Conservation (phyloP, 1,140 invertebrate genomes). For the Trissolcus basalis region DNA sequence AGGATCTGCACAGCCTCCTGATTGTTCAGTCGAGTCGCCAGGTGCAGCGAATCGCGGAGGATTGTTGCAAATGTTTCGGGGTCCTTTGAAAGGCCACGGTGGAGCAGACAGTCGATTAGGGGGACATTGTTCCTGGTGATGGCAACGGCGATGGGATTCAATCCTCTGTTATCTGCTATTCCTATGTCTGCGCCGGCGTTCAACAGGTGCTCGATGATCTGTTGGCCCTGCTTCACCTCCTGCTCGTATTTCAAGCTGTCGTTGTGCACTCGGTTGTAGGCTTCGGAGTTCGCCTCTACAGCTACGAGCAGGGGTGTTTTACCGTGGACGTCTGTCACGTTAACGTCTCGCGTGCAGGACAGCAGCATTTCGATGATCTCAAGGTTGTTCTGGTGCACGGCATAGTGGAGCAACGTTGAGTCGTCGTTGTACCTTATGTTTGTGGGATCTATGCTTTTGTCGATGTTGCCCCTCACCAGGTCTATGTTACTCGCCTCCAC, state of each 20-base stretch:
- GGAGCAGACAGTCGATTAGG: conserved; percentile 13
- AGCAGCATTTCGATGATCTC: conserved; percentile 29
- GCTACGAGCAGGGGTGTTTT: conserved; percentile 36
- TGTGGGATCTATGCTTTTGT: conserved; percentile 16
- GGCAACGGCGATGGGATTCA: conserved; percentile 7
- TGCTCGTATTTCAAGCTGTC: conserved; percentile 4
- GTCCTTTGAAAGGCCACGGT: conserved; percentile 14
- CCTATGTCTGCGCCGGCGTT: conserved; percentile 21
- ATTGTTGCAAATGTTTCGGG: conserved; percentile 10
- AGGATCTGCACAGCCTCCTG: conserved; percentile 27
- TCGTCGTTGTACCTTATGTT: conserved; percentile 12
- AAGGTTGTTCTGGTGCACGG: conserved; percentile 14
- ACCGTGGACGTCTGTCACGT: conserved; percentile 3
- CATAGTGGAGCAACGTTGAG: conserved; percentile 25
- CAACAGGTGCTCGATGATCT: conserved; percentile 23
- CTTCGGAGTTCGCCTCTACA: conserved; percentile 24
- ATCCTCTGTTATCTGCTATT: neutral
- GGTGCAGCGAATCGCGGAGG: conserved; percentile 5
- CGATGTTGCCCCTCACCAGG: conserved; percentile 14
- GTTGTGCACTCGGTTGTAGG: conserved; percentile 12
- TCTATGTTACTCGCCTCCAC: conserved; percentile 12
- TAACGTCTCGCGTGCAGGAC: conserved; percentile 11
- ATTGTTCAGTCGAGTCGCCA: conserved; percentile 20
- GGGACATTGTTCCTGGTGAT: conserved; percentile 24
- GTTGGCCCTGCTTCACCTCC: conserved; percentile 3